phyloP scores from a whole-genome alignment of 2,888 invertebrate genomes.

The Drosophila greeni region DNA sequence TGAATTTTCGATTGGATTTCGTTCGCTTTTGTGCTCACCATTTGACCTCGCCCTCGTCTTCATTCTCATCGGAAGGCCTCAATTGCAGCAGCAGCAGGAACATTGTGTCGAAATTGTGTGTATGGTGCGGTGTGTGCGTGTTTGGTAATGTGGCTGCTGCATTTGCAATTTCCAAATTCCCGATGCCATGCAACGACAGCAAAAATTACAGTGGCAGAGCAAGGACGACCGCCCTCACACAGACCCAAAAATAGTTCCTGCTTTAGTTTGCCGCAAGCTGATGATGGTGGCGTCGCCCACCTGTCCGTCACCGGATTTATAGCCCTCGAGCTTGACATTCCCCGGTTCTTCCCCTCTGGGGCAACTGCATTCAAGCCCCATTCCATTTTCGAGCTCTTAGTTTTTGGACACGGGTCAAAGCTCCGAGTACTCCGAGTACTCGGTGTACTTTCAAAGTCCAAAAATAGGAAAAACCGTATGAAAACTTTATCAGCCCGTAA shows the following conservation, averaged over 20 bases:
- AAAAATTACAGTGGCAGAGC: slow-evolving; percentile 36
- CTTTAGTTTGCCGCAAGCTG: slow-evolving; percentile 19
- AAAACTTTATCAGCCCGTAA: slow-evolving; percentile 31
- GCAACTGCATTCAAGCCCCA: slow-evolving; percentile 8
- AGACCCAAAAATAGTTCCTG: slow-evolving; percentile 12
- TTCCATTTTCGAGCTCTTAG: slow-evolving; percentile 20
- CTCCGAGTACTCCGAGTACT: slow-evolving; percentile 1
- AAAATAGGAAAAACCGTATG: slow-evolving; percentile 34
- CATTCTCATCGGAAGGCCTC: slow-evolving; percentile 29
- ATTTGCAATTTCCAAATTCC: slow-evolving; percentile 59
- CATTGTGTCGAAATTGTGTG: slow-evolving; percentile 23
- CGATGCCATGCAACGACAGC: slow-evolving; percentile 28
- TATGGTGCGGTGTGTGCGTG: slow-evolving; percentile 10
- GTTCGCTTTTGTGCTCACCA: slow-evolving; percentile 32
- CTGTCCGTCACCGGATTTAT: slow-evolving; percentile 43
- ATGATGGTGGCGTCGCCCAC: slow-evolving; percentile 22
- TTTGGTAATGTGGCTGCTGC: slow-evolving; percentile 48
- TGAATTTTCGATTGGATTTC: slow-evolving; percentile 64
- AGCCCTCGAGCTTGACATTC: slow-evolving; percentile 23
- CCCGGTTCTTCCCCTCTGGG: neutral
- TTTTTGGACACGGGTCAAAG: slow-evolving; percentile 28
- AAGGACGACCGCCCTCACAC: slow-evolving; percentile 5
- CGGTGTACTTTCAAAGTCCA: slow-evolving; percentile 27
- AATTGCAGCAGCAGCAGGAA: slow-evolving; percentile 33
- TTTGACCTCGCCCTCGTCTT: slow-evolving; percentile 27